Evolutionary conservation across 2,113 vertebrate genomes (phyloP), one percentile per base, ranked within the genome.

Genomic region (Microcebus lehilahytsara): DNA sequence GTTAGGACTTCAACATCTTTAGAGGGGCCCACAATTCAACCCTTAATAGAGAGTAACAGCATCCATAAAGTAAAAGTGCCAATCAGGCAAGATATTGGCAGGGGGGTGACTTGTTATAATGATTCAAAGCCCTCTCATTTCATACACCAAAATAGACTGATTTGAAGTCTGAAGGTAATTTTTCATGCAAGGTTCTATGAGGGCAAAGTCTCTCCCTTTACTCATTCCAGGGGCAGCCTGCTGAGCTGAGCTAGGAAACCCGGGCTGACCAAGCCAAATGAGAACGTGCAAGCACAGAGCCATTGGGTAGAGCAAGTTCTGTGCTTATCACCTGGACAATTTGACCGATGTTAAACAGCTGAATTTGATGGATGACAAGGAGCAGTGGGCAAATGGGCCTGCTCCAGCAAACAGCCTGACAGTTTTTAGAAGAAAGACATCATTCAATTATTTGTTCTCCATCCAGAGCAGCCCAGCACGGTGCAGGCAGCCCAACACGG

Each of bases 381-480:
- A 95, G 67, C n/a, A 95, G 32, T 46, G 77, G 92, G 71, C 86
- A 93, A 97, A 92, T 67, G 22, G 60, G 84, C 8, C 84, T 20
- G 64, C 30, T 75, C 75, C 10, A 81, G n/a, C 22, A 84, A 96
- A 66, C 84, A 93, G 69, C 51, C 34, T 14, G 14, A 34, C 53
- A 42, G 62, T 40, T 89, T 92, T 66, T 34, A 88, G 66, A 96
- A 53, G 46, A 91, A 96, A 86, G 12, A 89, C 64, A 93, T 67
- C 56, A 84, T 91, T 56, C 97, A 96, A 81, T 93, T 95, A 74
- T 9, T 88, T 71, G 12, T 88, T 42, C 60, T 96, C 78, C 27
- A 13, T 13, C 30, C 53, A 77, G 9, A 3, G 27, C n/a, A 12
- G 56, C 53, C 53, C 53, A 56, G 19, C 53, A 56, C 53, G 6